A percentile compares a stretch with the other conserved stretches of the same genome.
These are phyloP conservation scores for Sebastes iracundus DNA, from an alignment of 2,797 vertebrate species.

Conservation along the genomic window DNA sequence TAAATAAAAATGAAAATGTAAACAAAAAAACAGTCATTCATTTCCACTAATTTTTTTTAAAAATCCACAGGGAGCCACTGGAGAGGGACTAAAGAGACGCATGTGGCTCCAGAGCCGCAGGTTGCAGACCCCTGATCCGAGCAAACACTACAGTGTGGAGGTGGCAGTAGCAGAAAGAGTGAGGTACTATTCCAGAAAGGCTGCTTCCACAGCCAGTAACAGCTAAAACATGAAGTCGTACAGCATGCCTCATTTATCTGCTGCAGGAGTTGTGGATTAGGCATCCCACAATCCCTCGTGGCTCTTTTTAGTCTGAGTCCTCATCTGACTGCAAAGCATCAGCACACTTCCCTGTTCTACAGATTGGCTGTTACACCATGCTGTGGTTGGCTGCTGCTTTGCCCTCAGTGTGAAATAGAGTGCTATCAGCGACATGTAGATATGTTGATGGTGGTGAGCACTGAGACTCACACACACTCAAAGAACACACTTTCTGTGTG, in stretches of 20 bases:
- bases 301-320: constrained; percentile 4
- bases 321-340: constrained; percentile 1
- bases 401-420: background rate
- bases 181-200: background rate
- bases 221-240: background rate
- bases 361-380: background rate
- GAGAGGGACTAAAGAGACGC: no score
- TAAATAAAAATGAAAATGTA: no score
- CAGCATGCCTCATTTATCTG: constrained; percentile 19
- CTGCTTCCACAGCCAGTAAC: background rate
- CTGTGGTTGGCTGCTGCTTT: background rate
- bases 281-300: background rate
- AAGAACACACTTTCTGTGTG: background rate
- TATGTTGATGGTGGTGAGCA: background rate
- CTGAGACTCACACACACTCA: background rate
- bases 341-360: background rate
- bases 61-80: no score
- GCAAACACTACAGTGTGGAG: background rate
- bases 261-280: background rate
- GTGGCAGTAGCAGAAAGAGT: background rate
- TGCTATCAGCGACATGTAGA: background rate
- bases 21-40: no score
- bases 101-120: no score
- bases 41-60: no score
- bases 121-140: no score